Percentiles rank a stretch among this genome's conserved stretches.
These are phyloP conservation scores for Anisognathus igniventris DNA, from an alignment of 2,797 vertebrate species.

Conservation along the genomic window DNA sequence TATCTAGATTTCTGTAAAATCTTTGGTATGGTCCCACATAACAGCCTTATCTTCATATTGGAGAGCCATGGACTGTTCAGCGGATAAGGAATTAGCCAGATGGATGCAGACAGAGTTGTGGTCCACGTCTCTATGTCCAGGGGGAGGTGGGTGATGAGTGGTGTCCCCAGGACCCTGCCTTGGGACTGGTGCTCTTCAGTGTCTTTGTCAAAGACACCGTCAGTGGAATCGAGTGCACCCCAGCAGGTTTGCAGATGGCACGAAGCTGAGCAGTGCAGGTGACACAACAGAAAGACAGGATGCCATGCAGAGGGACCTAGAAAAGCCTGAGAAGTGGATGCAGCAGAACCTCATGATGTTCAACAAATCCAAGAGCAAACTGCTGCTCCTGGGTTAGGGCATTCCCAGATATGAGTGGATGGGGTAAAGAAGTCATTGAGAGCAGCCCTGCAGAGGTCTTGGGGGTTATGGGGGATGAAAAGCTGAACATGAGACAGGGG, in stretches of 20 bases:
- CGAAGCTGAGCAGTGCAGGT: neutral
- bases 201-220: accelerated
- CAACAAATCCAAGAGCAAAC: neutral
- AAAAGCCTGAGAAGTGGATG: neutral
- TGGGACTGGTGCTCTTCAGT: neutral
- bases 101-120: neutral
- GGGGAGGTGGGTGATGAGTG: neutral
- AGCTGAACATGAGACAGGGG: neutral
- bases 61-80: neutral
- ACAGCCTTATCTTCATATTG: neutral
- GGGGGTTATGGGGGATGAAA: neutral
- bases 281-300: neutral
- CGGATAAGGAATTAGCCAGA: neutral
- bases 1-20: neutral
- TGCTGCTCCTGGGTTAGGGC: neutral
- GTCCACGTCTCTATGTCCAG: neutral
- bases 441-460: neutral
- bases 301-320: neutral
- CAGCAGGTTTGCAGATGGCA: neutral
- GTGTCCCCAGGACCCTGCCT: neutral
- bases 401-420: neutral
- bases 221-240: accelerated
- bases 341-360: neutral
- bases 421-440: neutral
- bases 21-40: neutral